A percentile compares a stretch with the other conserved stretches of the same genome.
Conservation (phyloP, 1,140 invertebrate species). For the Tetragnatha versicolor region DNA sequence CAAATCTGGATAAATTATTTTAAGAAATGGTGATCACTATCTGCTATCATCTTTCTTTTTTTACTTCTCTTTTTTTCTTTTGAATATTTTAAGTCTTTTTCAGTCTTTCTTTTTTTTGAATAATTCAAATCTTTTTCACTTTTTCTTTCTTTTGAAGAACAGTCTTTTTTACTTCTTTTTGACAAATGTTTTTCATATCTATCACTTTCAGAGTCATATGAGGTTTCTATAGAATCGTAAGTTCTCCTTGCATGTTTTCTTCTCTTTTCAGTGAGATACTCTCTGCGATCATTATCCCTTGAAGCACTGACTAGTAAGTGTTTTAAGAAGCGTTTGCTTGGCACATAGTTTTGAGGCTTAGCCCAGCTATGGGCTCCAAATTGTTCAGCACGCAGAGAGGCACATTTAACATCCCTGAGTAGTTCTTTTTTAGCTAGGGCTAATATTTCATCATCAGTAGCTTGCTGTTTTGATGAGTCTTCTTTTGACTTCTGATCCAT, state of each 20-base stretch:
- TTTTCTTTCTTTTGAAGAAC: neutral
- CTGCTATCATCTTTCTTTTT: too few species aligned
- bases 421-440: constrained; percentile 46
- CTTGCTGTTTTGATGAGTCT: neutral
- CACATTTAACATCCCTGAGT: constrained; percentile 41
- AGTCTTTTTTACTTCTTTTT: neutral
- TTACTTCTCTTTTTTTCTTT: too few species aligned
- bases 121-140: neutral
- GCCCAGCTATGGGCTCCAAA: constrained; percentile 50
- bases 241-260: neutral
- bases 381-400: constrained; percentile 34
- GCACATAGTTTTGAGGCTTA: constrained; percentile 41
- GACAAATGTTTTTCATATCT: neutral
- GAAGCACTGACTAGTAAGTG: constrained; percentile 34
- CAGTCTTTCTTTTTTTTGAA: too few species aligned
- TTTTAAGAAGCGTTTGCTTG: constrained; percentile 38
- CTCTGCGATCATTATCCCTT: constrained; percentile 26
- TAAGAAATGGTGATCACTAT: too few species aligned
- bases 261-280: neutral
- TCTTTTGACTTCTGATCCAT: neutral
- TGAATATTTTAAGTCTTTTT: too few species aligned
- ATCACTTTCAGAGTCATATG: neutral
- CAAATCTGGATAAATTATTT: too few species aligned
- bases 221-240: neutral
- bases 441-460: constrained; percentile 3